Base-by-base conservation (phyloP, 2,113 vertebrate species). In the Etia nguti region DNA sequence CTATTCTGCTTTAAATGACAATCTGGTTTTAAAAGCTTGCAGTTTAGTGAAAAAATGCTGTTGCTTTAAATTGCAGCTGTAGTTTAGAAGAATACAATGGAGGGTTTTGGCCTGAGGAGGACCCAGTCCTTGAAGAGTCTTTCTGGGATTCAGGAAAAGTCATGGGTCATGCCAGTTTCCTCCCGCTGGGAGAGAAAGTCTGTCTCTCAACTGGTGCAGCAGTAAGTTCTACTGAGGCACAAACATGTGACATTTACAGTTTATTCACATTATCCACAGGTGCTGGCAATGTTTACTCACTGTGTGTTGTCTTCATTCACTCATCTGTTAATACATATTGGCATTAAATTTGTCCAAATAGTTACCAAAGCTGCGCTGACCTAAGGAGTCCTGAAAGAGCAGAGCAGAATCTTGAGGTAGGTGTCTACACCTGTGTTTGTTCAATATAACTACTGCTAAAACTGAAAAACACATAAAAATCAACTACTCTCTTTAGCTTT, bases 171-270 rank as follows among this genome's bases (percentile, higher is more conserved):
- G 92, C 87, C 92, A 70, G 55, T 92, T 15, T 59, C 55, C 8
- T 82, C 52, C 16, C 36, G 16, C 88, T 94, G 93, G 94, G 88
- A 91, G 55, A 96, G 92, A 75, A 97, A 95, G 86, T 95, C 97
- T 22, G 97, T 98, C 73, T 97, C 96, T 9, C 95, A 97, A 75
- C 84, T 98, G 81, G 96, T 97, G 46, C 94, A 96, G 86, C 95
- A 97, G 97, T 98, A 92, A 89, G 96, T 93, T 24, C 20, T 13
- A 4, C 10, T 77, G 24, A 77, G 73, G 73, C 73, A 20, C 18
- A 15, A n/a, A 24, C 24, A 43, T 46, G 7, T 43, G 20, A 79
- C 29, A 80, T 43, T 56, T 55, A 52, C 26, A 52, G 46, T 77
- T 77, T 34, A 48, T 29, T 29, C 11, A 75, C 9, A 75, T 75